Evolutionary conservation across 2,113 vertebrate genomes (phyloP), one percentile per base, ranked within the genome.

Genomic region (Lucifuga dentata): DNA sequence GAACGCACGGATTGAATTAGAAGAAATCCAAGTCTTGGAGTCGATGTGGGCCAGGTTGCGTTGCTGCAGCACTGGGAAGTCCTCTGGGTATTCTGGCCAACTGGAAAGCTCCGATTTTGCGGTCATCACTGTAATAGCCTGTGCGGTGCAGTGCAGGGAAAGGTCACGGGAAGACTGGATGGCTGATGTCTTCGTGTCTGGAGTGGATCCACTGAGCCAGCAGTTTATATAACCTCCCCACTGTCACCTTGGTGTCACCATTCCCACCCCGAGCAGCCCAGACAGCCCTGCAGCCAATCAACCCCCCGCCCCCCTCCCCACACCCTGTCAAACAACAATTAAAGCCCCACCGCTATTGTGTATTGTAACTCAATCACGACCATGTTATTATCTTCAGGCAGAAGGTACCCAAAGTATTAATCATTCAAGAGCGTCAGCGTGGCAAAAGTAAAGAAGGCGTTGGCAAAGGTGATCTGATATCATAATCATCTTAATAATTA

Each of bases 331-430:
- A 55, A 48, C 67, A 71, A 86, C 86, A 91, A 89, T 80, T 68
- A 88, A 88, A 76, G 86, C 85, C 43, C 35, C 12, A 77, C 74
- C 65, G n/a, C 78, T 35, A 76, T 91, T 89, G 85, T 88, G 63
- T 44, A 73, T 89, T 89, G 89, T 89, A 89, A 88, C 83, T 87
- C 85, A 85, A 87, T 87, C 88, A 89, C 79, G 59, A 78, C 80
- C 56, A 68, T 68, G 66, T 84, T 85, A 74, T 85, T 80, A 59
- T 80, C 58, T 65, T 21, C 32, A 48, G 72, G 51, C 73, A 65
- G 77, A 69, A 55, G 70, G 62, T 55, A 58, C 39, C 36, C 1
- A 1, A 2, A 10, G 51, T 41, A 89, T 87, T 50, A 85, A 89
- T 89, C 80, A 86, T 89, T 86, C 32, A 88, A 23, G 49, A 86